phyloP scores from a whole-genome alignment of 2,113 vertebrate genomes.

The Apaloderma vittatum region DNA sequence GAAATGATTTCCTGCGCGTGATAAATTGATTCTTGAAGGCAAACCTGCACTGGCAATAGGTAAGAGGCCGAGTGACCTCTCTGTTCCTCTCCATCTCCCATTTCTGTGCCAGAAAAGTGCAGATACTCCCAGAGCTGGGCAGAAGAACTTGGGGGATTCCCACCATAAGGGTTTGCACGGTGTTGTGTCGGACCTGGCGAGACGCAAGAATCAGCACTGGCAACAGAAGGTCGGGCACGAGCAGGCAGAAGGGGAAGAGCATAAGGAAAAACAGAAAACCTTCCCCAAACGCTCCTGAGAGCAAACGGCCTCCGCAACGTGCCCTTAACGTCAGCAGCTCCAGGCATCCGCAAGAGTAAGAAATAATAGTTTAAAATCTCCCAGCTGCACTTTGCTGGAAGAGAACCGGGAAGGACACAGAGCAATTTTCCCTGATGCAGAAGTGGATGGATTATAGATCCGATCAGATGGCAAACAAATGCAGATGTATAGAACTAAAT shows the following conservation, averaged over 20 bases:
- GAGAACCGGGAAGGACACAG: not conserved
- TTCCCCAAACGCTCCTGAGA: not conserved
- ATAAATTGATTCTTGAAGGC: not conserved
- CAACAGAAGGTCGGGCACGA: rapidly evolving
- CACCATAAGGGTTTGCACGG: rapidly evolving
- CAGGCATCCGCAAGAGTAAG: not conserved
- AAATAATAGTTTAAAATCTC: not conserved
- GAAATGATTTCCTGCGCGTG: not conserved
- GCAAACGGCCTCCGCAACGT: not conserved
- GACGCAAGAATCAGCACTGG: rapidly evolving
- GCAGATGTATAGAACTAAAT: not conserved
- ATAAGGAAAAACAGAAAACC: not conserved
- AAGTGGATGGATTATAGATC: not conserved
- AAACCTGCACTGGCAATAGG: not conserved
- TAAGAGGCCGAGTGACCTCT: not conserved
- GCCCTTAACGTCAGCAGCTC: not conserved
- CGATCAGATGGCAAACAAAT: not conserved
- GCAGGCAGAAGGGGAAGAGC: not conserved
- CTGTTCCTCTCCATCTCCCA: not conserved
- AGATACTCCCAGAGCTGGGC: rapidly evolving
- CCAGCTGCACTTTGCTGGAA: not conserved
- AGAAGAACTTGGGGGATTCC: rapidly evolving
- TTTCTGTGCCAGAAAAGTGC: rapidly evolving
- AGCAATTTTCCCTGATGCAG: not conserved
- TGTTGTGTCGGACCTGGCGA: rapidly evolving